phyloP scores from a whole-genome alignment of 1,140 invertebrate genomes.

The Condylostylus longicornis region DNA sequence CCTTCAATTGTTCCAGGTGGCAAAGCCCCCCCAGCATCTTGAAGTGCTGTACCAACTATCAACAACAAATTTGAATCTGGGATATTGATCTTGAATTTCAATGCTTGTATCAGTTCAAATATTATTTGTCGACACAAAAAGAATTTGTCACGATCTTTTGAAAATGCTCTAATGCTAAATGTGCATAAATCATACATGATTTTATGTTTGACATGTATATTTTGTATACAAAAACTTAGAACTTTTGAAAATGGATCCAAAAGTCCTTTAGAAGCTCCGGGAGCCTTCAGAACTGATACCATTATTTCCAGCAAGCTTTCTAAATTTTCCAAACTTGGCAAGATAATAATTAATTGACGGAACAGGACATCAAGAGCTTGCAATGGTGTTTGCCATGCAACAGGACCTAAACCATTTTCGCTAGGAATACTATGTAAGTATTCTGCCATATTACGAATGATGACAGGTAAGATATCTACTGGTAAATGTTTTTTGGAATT shows the following conservation, averaged over 20 bases:
- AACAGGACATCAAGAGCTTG: constrained; percentile 75
- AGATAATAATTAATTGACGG: constrained; percentile 56
- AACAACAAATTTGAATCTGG: constrained; percentile 89
- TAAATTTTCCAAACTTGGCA: constrained; percentile 58
- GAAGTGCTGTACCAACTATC: constrained; percentile 73
- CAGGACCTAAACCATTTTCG: constrained; percentile 58
- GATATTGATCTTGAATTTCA: constrained; percentile 87
- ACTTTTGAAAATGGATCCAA: constrained; percentile 95
- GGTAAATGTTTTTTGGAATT: constrained; percentile 80
- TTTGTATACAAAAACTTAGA: constrained; percentile 77
- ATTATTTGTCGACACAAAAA: constrained; percentile 78
- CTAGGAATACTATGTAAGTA: constrained; percentile 85
- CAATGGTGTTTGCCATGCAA: constrained; percentile 64
- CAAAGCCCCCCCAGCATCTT: constrained; percentile 49
- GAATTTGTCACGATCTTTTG: constrained; percentile 84
- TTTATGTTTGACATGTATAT: constrained; percentile 68
- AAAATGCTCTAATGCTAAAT: constrained; percentile 74
- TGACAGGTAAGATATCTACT: constrained; percentile 52
- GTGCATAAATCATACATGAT: constrained; percentile 79
- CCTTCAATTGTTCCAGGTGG: constrained; percentile 34
- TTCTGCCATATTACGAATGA: constrained; percentile 77
- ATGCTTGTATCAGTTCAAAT: constrained; percentile 83
- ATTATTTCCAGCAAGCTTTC: constrained; percentile 71
- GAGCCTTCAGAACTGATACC: constrained; percentile 68
- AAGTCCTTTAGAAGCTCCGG: constrained; percentile 49